phyloP scores from a whole-genome alignment of 2,888 invertebrate species.

The Tetramorium bicarinatum region DNA sequence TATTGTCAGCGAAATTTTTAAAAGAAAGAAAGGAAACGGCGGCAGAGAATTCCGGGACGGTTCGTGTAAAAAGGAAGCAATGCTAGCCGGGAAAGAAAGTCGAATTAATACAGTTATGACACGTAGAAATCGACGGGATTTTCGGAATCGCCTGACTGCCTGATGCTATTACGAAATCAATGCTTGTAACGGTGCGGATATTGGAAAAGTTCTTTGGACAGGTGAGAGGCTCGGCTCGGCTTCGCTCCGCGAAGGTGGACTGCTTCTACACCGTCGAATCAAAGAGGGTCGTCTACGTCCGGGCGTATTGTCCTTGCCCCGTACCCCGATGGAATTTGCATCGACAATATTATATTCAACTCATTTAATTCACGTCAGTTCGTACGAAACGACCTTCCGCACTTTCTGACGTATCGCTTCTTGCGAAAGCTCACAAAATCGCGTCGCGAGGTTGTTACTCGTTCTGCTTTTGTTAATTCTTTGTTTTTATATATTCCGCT shows the following conservation, averaged over 20 bases:
- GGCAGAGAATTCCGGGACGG: not conserved
- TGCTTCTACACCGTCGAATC: constrained; percentile 62
- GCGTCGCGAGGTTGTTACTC: not conserved
- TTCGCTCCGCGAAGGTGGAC: constrained; percentile 73
- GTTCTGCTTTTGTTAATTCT: not conserved
- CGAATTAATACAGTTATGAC: constrained; percentile 1
- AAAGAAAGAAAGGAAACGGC: not conserved
- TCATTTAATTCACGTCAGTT: not conserved
- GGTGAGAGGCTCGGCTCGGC: constrained; percentile 69
- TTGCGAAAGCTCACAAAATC: constrained; percentile 1
- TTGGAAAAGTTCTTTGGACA: constrained; percentile 62
- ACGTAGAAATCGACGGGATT: constrained; percentile 8
- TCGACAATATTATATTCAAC: constrained; percentile 26
- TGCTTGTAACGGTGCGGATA: constrained; percentile 50
- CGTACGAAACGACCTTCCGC: not conserved
- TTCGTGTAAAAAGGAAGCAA: not conserved
- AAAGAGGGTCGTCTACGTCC: constrained; percentile 58
- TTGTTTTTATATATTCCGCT: not conserved
- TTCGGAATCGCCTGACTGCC: not conserved
- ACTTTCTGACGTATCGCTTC: not conserved
- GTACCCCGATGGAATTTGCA: constrained; percentile 13
- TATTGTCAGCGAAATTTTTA: not conserved
- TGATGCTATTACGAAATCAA: not conserved
- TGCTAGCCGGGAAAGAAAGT: constrained; percentile 9
- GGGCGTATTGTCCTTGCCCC: constrained; percentile 64